A percentile compares a stretch with the other conserved stretches of the same genome.
Evolutionary conservation across 1,140 invertebrate genomes (phyloP).

Genomic region (Zophobas atratus): DNA sequence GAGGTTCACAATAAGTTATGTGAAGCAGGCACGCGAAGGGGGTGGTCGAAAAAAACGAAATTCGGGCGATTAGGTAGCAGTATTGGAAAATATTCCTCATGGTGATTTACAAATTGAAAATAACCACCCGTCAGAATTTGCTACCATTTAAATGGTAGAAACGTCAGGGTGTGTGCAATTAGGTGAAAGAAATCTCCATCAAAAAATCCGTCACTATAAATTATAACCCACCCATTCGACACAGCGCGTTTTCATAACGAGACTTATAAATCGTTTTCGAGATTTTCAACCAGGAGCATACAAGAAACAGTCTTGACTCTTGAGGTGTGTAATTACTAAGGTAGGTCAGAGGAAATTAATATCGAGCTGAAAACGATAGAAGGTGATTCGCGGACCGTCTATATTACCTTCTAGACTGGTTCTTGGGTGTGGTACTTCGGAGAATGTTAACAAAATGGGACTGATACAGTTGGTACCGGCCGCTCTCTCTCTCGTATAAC

Average conservation of each 20-base stretch:
- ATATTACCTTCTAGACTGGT: conserved; percentile 45
- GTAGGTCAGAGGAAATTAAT: conserved; percentile 45
- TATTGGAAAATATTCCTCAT: conserved; percentile 1
- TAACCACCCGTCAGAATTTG: conserved; percentile 27
- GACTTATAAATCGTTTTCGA: conserved; percentile 11
- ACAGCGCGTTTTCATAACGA: not conserved
- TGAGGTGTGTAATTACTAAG: conserved; percentile 49
- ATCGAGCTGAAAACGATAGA: conserved; percentile 32
- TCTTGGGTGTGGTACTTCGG: conserved; percentile 48
- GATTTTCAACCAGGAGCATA: conserved; percentile 29
- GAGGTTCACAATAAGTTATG: conserved; percentile 35
- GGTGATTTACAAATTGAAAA: conserved; percentile 15
- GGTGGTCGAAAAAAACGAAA: conserved; percentile 4
- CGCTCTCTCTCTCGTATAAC: conserved; percentile 28
- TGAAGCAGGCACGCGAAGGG: conserved; percentile 23
- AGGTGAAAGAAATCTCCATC: conserved; percentile 12
- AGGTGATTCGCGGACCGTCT: conserved; percentile 31
- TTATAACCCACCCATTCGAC: not conserved
- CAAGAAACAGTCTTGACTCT: conserved; percentile 23
- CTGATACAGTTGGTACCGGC: conserved; percentile 48
- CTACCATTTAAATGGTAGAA: conserved; percentile 16
- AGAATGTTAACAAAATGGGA: conserved; percentile 54
- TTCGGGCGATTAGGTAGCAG: not conserved
- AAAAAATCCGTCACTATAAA: conserved; percentile 22
- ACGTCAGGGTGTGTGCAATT: conserved; percentile 30